Evolutionary conservation across 2,113 vertebrate species (phyloP), one percentile per base, ranked within the genome.

Genomic region (Cynopterus brachyotis): DNA sequence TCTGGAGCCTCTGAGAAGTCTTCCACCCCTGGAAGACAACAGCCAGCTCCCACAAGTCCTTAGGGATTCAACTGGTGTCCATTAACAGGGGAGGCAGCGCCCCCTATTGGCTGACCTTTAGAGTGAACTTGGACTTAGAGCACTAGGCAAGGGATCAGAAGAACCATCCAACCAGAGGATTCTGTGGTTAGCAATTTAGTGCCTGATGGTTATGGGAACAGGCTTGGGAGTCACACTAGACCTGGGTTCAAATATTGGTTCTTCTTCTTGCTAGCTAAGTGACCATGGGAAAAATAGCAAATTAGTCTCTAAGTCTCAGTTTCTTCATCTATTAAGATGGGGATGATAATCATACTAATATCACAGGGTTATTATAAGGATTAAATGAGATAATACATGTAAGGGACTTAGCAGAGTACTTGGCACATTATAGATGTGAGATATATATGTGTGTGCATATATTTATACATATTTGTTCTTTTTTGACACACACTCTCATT

Each of bases 271-370:
- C 4, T 76, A 79, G 66, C 73, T 89, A 89, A 90, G 20, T 16
- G 42, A 66, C 35, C 79, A 55, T 22, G n/a, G 84, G n/a, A 32
- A 67, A 66, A 80, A 93, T 55, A 64, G 66, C 42, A 87, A 45
- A 66, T 93, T 87, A 30, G n/a, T 57, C 37, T 81, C 64, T 89
- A 94, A 89, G 37, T 20, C 57, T 95, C 50, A 53, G 57, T 87
- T 97, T 96, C 50, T 76, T 73, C 22, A 86, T 89, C 32, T 92
- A 40, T 75, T 75, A 82, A 55, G 79, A 76, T 55, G 89, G 42
- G 19, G 53, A 76, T 80, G 59, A 66, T 82, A 57, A 79, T 73
- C 78, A 75, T 32, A 79, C 59, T 64, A 70, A 12, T 81, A 84
- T 80, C 30, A 80, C 9, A 90, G 37, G 11, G 9, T 76, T 85